Conservation (phyloP, 1,140 invertebrate genomes). For the Globodera ellingtonae region DNA sequence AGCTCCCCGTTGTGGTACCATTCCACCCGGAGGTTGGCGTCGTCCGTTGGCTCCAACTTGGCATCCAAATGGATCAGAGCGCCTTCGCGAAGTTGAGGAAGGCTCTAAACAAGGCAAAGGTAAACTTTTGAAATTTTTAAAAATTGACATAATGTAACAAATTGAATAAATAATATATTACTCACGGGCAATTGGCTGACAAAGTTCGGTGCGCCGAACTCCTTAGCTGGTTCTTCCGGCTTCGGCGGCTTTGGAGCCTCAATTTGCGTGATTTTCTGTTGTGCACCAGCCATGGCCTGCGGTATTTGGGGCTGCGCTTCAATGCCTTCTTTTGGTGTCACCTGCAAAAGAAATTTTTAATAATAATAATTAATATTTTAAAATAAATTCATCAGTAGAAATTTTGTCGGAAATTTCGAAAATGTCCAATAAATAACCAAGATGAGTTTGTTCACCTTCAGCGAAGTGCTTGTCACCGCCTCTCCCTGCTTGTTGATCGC, state of each 20-base stretch:
- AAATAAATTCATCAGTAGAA: too few species aligned
- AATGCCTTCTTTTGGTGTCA: constrained; percentile 81
- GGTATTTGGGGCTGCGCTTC: constrained; percentile 87
- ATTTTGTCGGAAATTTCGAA: too few species aligned
- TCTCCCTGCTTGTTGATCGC: constrained; percentile 78
- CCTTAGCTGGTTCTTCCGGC: constrained; percentile 67
- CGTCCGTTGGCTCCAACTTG: constrained; percentile 82
- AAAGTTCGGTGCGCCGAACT: constrained; percentile 87
- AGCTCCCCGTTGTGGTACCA: constrained; percentile 95
- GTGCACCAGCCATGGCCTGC: constrained; percentile 86
- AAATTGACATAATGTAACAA: background rate
- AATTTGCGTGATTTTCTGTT: constrained; percentile 84
- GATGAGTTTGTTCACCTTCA: constrained; percentile 70
- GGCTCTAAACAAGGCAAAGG: constrained; percentile 16
- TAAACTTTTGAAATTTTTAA: background rate
- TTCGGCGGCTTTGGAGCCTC: constrained; percentile 77
- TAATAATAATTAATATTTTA: constrained; percentile 13
- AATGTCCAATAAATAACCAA: too few species aligned
- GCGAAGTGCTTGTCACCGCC: constrained; percentile 85
- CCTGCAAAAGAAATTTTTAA: constrained; percentile 67
- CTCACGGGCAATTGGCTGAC: constrained; percentile 76
- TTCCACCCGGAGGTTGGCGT: constrained; percentile 87
- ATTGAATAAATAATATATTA: background rate
- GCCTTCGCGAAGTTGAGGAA: constrained; percentile 78
- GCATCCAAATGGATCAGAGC: constrained; percentile 89